Evolutionary conservation across 2,888 invertebrate genomes (phyloP), one percentile per base, ranked within the genome.

Genomic region (Diaprepes abbreviatus): DNA sequence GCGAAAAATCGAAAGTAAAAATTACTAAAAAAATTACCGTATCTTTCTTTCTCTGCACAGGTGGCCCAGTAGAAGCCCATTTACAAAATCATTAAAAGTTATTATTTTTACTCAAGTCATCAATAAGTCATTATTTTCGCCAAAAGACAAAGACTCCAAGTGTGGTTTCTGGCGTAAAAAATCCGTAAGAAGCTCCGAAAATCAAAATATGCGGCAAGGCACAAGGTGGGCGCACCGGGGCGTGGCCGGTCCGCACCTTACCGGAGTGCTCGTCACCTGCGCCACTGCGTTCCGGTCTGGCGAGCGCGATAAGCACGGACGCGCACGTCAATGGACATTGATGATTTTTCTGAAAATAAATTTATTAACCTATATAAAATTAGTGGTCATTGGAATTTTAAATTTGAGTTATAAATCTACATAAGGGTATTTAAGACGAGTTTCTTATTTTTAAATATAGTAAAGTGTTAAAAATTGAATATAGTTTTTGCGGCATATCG

Each of bases 211-310:
- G 55, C 43, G 64, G 62, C 55, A 64, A 64, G 12, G 54, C 55
- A 55, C 64, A 64, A 64, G 64, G 64, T 64, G 64, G 64, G 64
- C 55, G 17, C 64, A 55, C 10, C 45, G 43, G 55, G 64, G 63
- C 43, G 55, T 55, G 58, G 17, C 21, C 12, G 17, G 17, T 7
- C 16, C 17, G 62, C 38, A 58, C 50, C 28, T 35, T 48, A 50
- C 50, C 50, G 50, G 62, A 21, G 19, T 24, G 36, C 48, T 36
- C 40, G 21, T 36, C 62, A 62, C 62, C 62, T 62, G 62, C 62
- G 62, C 62, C 62, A 36, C 62, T 62, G 48, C 58, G 57, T 35
- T 66, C 19, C 65, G 65, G 57, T 58, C 57, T 24, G 45, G 17
- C 43, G 43, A 14, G 12, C n/a, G 21, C n/a, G 45, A 17, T 45